Evolutionary conservation across 2,888 invertebrate genomes (phyloP).

Genomic region (Metallyticus violacea): DNA sequence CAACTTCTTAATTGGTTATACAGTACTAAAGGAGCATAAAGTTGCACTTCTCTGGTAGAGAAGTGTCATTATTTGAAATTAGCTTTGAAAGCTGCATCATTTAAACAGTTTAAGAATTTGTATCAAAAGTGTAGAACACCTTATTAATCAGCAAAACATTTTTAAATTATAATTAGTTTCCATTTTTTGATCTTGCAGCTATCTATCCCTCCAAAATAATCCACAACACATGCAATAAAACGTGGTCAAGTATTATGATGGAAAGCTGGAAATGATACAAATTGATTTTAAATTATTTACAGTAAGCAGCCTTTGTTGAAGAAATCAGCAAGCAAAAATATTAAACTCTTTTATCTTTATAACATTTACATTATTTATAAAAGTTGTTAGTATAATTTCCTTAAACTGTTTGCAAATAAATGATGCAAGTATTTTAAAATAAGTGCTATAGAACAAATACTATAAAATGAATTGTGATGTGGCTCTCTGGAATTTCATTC

Average conservation of each 20-base stretch:
- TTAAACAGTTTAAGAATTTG: background rate
- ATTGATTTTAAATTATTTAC: background rate
- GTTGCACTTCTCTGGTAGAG: background rate
- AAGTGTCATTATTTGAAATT: background rate
- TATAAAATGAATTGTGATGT: background rate
- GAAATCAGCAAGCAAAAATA: background rate
- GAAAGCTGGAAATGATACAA: too few species aligned
- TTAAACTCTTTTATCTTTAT: background rate
- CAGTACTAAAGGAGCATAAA: background rate
- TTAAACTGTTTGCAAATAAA: background rate
- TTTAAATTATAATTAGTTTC: too few species aligned
- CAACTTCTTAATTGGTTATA: too few species aligned
- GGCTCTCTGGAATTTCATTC: background rate
- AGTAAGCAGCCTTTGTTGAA: background rate
- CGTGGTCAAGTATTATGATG: background rate
- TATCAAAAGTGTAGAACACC: background rate
- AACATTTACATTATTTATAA: background rate
- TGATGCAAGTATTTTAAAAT: background rate
- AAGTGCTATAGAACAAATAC: background rate
- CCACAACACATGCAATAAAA: background rate
- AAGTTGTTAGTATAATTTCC: background rate
- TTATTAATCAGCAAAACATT: too few species aligned
- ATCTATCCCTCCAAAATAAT: background rate
- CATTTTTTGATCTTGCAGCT: background rate
- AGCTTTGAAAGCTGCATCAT: background rate